Percentiles rank a stretch among this genome's conserved stretches.
Conservation (phyloP, 2,888 invertebrate genomes). For the Boloria euphrosyne region DNA sequence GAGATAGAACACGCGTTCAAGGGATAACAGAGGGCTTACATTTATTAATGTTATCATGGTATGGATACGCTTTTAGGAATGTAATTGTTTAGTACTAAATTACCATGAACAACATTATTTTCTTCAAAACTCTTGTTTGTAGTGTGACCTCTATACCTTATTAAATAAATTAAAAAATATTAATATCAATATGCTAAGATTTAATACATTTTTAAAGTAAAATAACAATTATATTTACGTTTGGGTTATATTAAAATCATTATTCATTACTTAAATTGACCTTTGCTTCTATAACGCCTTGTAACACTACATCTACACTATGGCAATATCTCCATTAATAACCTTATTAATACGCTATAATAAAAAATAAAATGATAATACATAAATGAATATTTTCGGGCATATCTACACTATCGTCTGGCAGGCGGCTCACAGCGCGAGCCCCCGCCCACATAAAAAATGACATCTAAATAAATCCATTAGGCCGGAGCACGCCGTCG, state of each 20-base stretch:
- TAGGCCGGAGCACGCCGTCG: conserved; percentile 54
- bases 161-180: too few relatives aligned
- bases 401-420: conserved; percentile 59
- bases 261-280: not conserved
- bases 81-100: too few relatives aligned
- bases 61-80: conserved; percentile 50
- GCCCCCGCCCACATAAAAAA: conserved; percentile 83
- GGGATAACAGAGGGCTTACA: conserved; percentile 80
- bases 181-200: too few relatives aligned
- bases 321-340: too few relatives aligned
- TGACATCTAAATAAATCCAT: conserved; percentile 83
- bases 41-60: conserved; percentile 58
- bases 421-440: conserved; percentile 66
- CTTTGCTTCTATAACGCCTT: not conserved
- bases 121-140: not conserved
- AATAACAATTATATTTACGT: too few relatives aligned
- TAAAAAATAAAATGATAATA: not conserved
- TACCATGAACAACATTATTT: not conserved
- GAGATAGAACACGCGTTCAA: conserved; percentile 79
- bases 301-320: not conserved
- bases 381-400: conserved; percentile 25
- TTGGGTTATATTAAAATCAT: not conserved
- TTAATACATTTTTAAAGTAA: too few relatives aligned
- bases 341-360: not conserved
- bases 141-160: too few relatives aligned